Evolutionary conservation across 2,888 invertebrate genomes (phyloP).

Genomic region (Rhabditoides inermis): DNA sequence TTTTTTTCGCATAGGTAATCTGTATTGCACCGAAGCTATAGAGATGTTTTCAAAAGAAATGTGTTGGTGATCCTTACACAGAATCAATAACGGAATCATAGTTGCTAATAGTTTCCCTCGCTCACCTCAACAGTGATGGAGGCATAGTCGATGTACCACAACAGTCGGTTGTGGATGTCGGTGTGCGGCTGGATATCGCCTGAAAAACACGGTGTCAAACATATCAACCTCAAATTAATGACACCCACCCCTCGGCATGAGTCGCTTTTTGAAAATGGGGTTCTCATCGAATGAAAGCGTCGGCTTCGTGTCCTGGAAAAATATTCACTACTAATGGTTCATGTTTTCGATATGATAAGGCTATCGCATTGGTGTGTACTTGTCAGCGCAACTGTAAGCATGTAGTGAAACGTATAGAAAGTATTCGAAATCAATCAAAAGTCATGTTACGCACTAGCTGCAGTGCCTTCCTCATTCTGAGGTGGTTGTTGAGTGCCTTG

Average conservation of each 20-base stretch:
- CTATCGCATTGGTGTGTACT: no score
- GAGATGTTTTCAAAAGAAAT: no score
- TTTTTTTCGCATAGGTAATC: no score
- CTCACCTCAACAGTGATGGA: constrained; percentile 47
- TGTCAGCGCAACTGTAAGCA: no score
- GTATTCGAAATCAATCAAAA: not conserved
- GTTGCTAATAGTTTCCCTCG: no score
- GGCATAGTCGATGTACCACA: constrained; percentile 51
- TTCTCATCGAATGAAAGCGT: constrained; percentile 46
- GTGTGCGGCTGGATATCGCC: constrained; percentile 34
- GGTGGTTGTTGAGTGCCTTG: constrained; percentile 46
- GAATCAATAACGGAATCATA: no score
- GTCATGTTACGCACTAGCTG: constrained; percentile 25
- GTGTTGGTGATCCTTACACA: no score
- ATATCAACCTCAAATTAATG: not conserved
- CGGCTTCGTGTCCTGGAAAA: constrained; percentile 33
- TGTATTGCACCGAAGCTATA: no score
- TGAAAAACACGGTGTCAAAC: not conserved
- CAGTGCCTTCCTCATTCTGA: constrained; percentile 43
- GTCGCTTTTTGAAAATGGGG: constrained; percentile 37
- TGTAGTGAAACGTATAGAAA: no score
- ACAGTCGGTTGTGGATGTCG: constrained; percentile 40
- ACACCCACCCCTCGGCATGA: constrained; percentile 38
- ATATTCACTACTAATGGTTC: not conserved
- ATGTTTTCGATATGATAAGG: no score